Evolutionary conservation across 1,140 invertebrate genomes (phyloP), one percentile per base, ranked within the genome.

Genomic region (Procambarus clarkii): DNA sequence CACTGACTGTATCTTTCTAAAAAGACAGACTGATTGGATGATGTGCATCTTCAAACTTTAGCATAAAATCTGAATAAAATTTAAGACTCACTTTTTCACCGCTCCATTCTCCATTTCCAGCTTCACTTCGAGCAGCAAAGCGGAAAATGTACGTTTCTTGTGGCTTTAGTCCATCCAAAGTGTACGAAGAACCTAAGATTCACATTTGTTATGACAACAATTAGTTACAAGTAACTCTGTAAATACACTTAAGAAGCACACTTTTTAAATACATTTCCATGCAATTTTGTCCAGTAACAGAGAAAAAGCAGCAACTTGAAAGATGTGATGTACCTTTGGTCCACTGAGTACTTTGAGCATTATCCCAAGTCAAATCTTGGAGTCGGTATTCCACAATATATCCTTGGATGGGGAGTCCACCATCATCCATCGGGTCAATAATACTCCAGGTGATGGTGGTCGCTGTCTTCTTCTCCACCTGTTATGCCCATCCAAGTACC

Each of bases 381-480:
- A 96, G 95, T 93, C 97, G 97, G 94, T 97, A 98, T 93, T 97
- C 96, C 0, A 97, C 96, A 4, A 95, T 95, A 93, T 96, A 97
- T 0, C 96, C 96, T 86, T 95, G 95, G 7, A 98, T 95, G 8
- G 97, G 97, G 50, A 98, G 94, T 44, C 97, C 97, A 76, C 96
- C 95, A 91, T 97, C 95, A 92, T 96, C 95, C 44, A 95, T 94
- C 2, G 98, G 98, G 0, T 96, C 96, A 3, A 96, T 94, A 50
- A 99, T 96, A 69, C 95, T 95, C 94, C 98, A 98, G 82, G 96
- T 96, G 69, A 98, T 96, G 5, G 97, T 97, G 1, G 98, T 98
- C 0, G 98, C 98, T 3, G 94, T 94, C 21, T 81, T 92, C 34
- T 92, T 92, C 34, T 86, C 77, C n/a, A 89, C 83, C 92, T 92